Conservation (phyloP, 2,888 invertebrate species). For the Abrostola triplasia region DNA sequence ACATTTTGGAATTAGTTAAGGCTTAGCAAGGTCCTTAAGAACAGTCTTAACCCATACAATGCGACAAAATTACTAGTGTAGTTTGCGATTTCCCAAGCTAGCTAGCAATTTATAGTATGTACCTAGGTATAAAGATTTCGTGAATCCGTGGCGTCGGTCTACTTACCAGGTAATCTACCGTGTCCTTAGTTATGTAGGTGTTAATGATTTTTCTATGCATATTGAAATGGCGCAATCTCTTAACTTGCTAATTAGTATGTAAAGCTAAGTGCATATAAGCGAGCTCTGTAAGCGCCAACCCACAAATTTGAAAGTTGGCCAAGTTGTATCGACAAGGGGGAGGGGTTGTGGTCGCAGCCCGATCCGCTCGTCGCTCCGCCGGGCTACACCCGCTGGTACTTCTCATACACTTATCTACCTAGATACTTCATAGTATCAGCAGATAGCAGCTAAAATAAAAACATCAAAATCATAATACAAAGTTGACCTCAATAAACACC, state of each 20-base stretch:
- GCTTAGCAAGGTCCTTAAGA: neutral
- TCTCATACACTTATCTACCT: too few relatives aligned
- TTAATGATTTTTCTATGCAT: neutral
- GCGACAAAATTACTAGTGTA: neutral
- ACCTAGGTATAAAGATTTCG: too few relatives aligned
- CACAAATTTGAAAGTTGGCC: conserved; percentile 85
- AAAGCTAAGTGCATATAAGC: conserved; percentile 57
- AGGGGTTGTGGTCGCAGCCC: conserved; percentile 68
- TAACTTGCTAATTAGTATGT: conserved; percentile 35
- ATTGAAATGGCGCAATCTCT: conserved; percentile 11
- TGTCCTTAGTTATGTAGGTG: too few relatives aligned
- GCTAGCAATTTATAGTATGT: too few relatives aligned
- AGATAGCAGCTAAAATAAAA: too few relatives aligned
- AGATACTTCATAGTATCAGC: too few relatives aligned
- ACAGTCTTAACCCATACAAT: neutral
- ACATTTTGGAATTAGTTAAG: neutral
- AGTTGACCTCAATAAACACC: too few relatives aligned
- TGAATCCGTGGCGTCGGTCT: too few relatives aligned
- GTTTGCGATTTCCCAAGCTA: neutral
- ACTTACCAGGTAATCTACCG: too few relatives aligned
- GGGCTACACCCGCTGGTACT: conserved; percentile 29
- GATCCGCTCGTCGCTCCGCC: conserved; percentile 62
- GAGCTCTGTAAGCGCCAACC: conserved; percentile 78
- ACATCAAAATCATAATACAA: too few relatives aligned
- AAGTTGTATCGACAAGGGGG: conserved; percentile 76